Evolutionary conservation across 1,140 invertebrate genomes (phyloP), one percentile per base, ranked within the genome.

Genomic region (Diorhabda carinulata): DNA sequence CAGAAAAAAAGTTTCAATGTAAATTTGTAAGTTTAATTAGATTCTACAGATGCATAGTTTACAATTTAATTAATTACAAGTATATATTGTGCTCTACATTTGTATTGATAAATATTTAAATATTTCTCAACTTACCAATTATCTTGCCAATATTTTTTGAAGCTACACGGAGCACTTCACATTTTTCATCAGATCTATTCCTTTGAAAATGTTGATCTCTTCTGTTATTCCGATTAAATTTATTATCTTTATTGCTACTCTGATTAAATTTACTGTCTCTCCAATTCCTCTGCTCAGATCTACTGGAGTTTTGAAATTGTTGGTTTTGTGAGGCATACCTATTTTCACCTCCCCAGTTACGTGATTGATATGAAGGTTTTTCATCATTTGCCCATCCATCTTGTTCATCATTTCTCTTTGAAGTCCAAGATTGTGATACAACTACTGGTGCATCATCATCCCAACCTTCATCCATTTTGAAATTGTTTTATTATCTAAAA

Each of bases 121-220:
- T 2, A 42, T 7, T 62, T 6, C 9, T 44, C 40, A 10, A 61
- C 7, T 44, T 70, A 70, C 70, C 72, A 43, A 72, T 72, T 42
- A 72, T 63, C 43, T 67, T 72, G 9, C 71, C 71, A 6, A 72
- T 65, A 41, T 69, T 57, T 68, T 44, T 69, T 3, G 47, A 59
- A 57, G 60, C 67, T 41, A 69, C 58, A 63, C 47, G 60, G 9
- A 68, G 57, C 5, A 64, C 57, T 44, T 67, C 68, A 57, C 52
- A 71, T 44, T 65, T 73, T 56, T 68, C 61, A 61, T 66, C 41
- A 61, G 8, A 9, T 63, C 4, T 6, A n/a, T 42, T n/a, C 4
- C 9, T 10, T 61, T 40, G 6, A 58, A 59, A n/a, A 7, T 9
- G 10, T 43, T 25, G 5, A 42, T 25, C 60, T 61, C 60, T 61